Base-by-base conservation (phyloP, 2,888 invertebrate genomes). In the Drosophila demipolita region DNA sequence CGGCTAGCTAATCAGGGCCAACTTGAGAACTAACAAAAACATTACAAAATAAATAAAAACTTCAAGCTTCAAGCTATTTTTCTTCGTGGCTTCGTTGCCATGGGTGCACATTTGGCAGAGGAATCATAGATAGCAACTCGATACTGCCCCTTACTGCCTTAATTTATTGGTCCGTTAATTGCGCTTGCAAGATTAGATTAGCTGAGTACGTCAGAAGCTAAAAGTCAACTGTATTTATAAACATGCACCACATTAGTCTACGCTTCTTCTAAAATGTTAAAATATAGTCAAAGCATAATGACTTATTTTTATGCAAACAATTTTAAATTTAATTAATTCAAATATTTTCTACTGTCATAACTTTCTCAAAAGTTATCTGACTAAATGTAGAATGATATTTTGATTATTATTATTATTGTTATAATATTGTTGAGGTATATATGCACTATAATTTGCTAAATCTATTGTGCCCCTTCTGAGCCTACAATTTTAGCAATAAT, bases 71-170 rank as follows among this genome's bases (percentile, higher is more conserved):
- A 54, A 62, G 11, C 8, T 26, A 45, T 40, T 4, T 8, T 15
- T 45, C 15, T 45, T 45, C 12, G 11, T 17, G 17, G 12, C 3
- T 35, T 60, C 57, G 64, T 54, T 80, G 75, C 79, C 80, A 78
- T 79, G 65, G 57, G 62, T 78, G 77, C 61, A 66, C 74, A 77
- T 77, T 74, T 70, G 60, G 54, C 9, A 48, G 63, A 50, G 49
- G 55, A 66, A 66, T 78, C 78, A 78, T 33, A 58, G 26, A 38
- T 7, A 33, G n/a, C 58, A 49, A 42, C 63, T 61, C 40, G 11
- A 45, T 23, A 59, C 61, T 66, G 62, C 42, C 67, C 63, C 26
- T 42, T 52, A 8, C 33, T 78, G 63, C 15, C 40, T 57, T 66
- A 64, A 74, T 77, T 77, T 78, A 74, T 78, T 58, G 52, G 54